A percentile compares a stretch with the other conserved stretches of the same genome.
Conservation (phyloP, 2,113 vertebrate species). For the Hylia prasina region DNA sequence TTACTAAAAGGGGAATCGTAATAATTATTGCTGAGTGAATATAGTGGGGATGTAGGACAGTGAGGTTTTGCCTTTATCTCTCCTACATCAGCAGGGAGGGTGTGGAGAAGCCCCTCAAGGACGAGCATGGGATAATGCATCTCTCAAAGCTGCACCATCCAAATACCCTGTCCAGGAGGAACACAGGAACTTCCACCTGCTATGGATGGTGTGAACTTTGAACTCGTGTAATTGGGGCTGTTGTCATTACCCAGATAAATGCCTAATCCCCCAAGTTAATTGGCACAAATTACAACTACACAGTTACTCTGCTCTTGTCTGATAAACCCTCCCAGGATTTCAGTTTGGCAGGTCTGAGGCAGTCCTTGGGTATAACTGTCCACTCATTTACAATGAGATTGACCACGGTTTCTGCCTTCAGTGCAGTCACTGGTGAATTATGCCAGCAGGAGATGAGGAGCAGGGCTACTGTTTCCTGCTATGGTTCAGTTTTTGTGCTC, state of each 20-base stretch:
- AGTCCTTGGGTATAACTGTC: not conserved
- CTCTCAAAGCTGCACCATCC: not conserved
- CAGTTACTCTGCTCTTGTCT: not conserved
- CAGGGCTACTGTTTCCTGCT: not conserved
- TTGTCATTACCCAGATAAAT: slow-evolving; percentile 26
- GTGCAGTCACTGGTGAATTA: not conserved
- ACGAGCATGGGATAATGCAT: fast-evolving
- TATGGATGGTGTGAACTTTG: not conserved
- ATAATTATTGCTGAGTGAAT: not conserved
- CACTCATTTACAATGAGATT: not conserved
- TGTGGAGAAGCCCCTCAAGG: not conserved
- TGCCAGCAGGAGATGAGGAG: not conserved
- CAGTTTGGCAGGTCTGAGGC: not conserved
- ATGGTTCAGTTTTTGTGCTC: not conserved
- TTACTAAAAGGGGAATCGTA: not conserved
- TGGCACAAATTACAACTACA: slow-evolving; percentile 4
- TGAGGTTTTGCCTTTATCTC: not conserved
- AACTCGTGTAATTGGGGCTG: not conserved
- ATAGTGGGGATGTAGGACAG: not conserved
- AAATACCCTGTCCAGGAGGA: not conserved
- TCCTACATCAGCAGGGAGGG: not conserved
- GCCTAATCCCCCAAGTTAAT: not conserved
- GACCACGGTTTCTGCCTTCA: not conserved
- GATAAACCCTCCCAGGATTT: not conserved
- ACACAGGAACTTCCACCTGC: not conserved